These are phyloP conservation scores for Leptinotarsa juncta DNA, from an alignment of 2,888 invertebrate species.

Conservation along the genomic window DNA sequence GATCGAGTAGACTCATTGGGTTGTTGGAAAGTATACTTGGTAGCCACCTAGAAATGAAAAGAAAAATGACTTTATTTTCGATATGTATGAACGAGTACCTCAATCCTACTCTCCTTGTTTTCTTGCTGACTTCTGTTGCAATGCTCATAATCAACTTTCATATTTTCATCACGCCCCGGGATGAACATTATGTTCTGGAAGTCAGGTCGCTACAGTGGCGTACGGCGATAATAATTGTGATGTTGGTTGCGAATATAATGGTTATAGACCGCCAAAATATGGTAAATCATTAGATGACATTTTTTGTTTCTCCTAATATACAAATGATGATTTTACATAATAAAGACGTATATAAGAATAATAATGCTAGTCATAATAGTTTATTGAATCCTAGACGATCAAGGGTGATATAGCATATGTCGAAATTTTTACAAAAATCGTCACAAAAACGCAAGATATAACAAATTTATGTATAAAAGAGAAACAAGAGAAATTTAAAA, in stretches of 20 bases:
- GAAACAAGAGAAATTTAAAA: too few relatives aligned
- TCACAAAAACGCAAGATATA: too few relatives aligned
- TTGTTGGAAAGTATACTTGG: neutral
- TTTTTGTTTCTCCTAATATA: neutral
- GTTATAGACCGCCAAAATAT: neutral
- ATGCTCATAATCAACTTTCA: neutral
- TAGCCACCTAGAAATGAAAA: neutral
- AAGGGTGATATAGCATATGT: too few relatives aligned
- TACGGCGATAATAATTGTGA: neutral
- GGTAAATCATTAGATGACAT: neutral
- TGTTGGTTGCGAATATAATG: neutral
- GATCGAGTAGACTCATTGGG: neutral
- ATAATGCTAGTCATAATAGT: too few relatives aligned
- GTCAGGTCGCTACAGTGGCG: neutral
- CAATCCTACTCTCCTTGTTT: constrained; percentile 55
- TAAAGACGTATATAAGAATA: too few relatives aligned
- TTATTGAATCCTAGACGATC: too few relatives aligned
- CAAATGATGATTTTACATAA: too few relatives aligned
- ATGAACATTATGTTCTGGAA: neutral
- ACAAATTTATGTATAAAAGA: too few relatives aligned
- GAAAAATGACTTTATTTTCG: neutral
- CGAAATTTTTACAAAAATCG: too few relatives aligned
- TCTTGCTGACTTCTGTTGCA: neutral
- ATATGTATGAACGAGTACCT: constrained; percentile 53
- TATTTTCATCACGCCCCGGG: constrained; percentile 1